Evolutionary conservation across 2,888 invertebrate species (phyloP).

Genomic region (Harpalus rufipes): DNA sequence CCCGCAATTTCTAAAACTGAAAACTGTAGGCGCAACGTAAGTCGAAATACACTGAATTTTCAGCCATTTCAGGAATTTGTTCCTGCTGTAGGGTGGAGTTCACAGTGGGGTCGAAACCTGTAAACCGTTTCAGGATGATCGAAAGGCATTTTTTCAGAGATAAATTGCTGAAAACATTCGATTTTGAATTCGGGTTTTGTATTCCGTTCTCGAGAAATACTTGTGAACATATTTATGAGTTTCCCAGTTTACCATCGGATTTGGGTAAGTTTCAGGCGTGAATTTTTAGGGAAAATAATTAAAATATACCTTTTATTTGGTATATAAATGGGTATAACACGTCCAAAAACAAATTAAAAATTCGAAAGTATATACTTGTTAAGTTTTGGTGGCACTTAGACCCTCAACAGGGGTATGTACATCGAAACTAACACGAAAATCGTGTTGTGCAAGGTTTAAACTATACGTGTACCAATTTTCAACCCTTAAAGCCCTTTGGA

Average conservation of each 20-base stretch:
- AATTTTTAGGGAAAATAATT: background rate
- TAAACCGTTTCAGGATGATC: conserved; percentile 98
- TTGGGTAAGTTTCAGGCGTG: conserved; percentile 81
- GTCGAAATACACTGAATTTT: background rate
- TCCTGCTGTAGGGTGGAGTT: conserved; percentile 91
- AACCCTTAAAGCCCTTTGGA: too few species aligned
- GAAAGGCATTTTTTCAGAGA: conserved; percentile 98
- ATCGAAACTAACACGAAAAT: too few species aligned
- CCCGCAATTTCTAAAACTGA: conserved; percentile 96
- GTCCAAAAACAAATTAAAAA: too few species aligned
- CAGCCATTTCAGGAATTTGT: background rate
- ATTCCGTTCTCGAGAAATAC: conserved; percentile 98
- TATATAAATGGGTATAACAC: too few species aligned
- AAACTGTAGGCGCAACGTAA: conserved; percentile 96
- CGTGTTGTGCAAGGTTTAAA: too few species aligned
- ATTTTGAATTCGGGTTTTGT: conserved; percentile 99
- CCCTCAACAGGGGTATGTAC: too few species aligned
- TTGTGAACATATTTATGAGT: conserved; percentile 99
- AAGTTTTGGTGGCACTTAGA: too few species aligned
- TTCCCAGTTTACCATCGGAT: conserved; percentile 92
- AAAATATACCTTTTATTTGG: too few species aligned
- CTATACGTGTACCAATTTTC: too few species aligned
- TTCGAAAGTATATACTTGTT: too few species aligned
- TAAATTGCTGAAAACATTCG: conserved; percentile 96
- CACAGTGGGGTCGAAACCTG: conserved; percentile 94